phyloP scores from a whole-genome alignment of 2,888 invertebrate species.

The Anthoptus insignis region DNA sequence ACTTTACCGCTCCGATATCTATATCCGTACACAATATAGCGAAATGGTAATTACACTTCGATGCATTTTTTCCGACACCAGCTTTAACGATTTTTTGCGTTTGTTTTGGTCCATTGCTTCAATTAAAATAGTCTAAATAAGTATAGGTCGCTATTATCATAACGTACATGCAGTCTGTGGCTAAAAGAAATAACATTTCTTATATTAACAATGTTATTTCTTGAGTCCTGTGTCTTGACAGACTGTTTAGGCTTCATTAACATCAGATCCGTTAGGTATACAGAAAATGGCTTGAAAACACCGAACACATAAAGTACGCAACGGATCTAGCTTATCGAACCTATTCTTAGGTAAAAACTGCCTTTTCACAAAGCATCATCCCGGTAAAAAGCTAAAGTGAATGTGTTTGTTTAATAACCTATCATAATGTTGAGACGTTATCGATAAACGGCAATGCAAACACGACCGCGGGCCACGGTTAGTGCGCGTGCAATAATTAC shows the following conservation, averaged over 20 bases:
- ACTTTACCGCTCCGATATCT: slow-evolving; percentile 34
- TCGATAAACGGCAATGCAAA: slow-evolving; percentile 34
- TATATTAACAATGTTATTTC: neutral
- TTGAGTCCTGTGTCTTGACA: neutral
- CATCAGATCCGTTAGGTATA: neutral
- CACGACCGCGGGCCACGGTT: slow-evolving; percentile 15
- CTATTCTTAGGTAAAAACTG: slow-evolving; percentile 8
- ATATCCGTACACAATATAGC: slow-evolving; percentile 34
- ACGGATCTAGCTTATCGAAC: slow-evolving; percentile 6
- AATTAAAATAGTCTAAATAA: slow-evolving; percentile 6
- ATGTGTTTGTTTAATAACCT: slow-evolving; percentile 28
- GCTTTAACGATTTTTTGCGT: slow-evolving; percentile 2
- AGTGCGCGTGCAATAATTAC: slow-evolving; percentile 30
- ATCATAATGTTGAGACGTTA: slow-evolving; percentile 35
- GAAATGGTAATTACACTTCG: slow-evolving; percentile 31
- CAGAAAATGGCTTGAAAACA: neutral
- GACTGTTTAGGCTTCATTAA: neutral
- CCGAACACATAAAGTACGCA: neutral
- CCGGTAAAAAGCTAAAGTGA: slow-evolving; percentile 11
- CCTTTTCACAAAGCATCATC: neutral
- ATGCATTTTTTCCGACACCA: slow-evolving; percentile 17
- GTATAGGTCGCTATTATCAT: neutral
- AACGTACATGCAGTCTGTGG: neutral
- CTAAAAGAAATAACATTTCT: neutral
- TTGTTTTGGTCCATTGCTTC: slow-evolving; percentile 7